Base-by-base conservation (phyloP, 2,113 vertebrate species). In the Rhinogobius similis region DNA sequence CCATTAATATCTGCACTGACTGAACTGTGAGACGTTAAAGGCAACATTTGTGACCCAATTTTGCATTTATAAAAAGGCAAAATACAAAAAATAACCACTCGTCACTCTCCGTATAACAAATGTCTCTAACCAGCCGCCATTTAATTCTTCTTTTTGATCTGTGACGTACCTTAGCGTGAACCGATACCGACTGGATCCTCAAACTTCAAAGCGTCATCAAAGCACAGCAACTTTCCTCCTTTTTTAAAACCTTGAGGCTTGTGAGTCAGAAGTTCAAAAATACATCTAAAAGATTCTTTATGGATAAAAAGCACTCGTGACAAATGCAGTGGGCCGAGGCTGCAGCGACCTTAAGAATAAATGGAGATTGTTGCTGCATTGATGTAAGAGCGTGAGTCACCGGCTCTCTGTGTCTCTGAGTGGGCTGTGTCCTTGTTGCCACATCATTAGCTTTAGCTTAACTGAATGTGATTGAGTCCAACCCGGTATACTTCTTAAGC, bases 391-490 rank as follows among this genome's bases (percentile, higher is more conserved):
- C 72, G 5, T 90, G 88, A 90, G 85, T 87, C 88, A 83, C 80
- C 62, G 85, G 67, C 66, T 67, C 72, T 68, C 72, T 73, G 69
- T 62, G 65, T 63, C 50, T 61, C 76, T 75, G 70, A 75, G 85
- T 77, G 84, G 76, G 85, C 74, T 63, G 76, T 77, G 82, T 80
- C 85, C 77, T 86, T 75, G 83, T 69, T 82, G 78, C 78, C 75
- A 77, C 79, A 87, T 87, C 85, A 78, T 89, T 89, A 90, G 80
- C 89, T 86, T 87, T 87, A 82, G 87, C 84, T 86, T 86, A 67
- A 82, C 78, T 93, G 89, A 92, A 91, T 91, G 90, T 92, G 90
- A 91, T 76, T 82, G 78, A 90, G 85, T 91, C 83, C 84, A 61
- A 87, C 79, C 79, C 72, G 75, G 86, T 74, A 88, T 90, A 88